Evolutionary conservation across 1,140 invertebrate species (phyloP), one percentile per base, ranked within the genome.

Genomic region (Drosophila nannoptera): DNA sequence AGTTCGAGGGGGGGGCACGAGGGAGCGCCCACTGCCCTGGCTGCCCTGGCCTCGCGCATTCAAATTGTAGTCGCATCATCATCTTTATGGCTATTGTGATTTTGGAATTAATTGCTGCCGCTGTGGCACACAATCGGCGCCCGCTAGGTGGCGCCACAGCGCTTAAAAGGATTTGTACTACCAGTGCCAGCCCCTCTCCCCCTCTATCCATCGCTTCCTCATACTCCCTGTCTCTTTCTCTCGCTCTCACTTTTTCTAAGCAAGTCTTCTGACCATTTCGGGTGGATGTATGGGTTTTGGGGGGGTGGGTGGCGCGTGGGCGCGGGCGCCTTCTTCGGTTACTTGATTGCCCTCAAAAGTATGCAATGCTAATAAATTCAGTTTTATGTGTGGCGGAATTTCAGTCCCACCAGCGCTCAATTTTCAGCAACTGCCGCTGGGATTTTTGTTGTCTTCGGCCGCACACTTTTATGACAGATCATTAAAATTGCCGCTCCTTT

Each of bases 61-160:
- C 78, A 84, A 84, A 84, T 84, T 84, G 76, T 83, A 76, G 78
- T 80, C 75, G 81, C 80, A 80, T 83, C 80, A 83, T 84, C 82
- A 86, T 86, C 81, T 86, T 86, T 86, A 86, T 86, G 77, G 81
- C 77, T 75, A 86, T 86, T 86, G 81, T 86, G 81, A 86, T 86
- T 86, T 86, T 53, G 77, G 81, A 86, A 86, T 86, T 86, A 86
- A 86, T 86, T 86, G 81, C 82, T 71, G 65, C 53, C 68, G 65
- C 65, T 73, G 73, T 50, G 60, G 52, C 54, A 80, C 69, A 69
- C 63, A 62, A 68, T 62, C 29, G 52, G 55, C 56, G 42, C 59
- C 56, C 59, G 59, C 64, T 78, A 63, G 78, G 50, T 52, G 80
- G 80, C 80, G 80, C 80, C 80, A 78, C 42, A 73, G 81, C 86